phyloP scores from a whole-genome alignment of 2,797 vertebrate species.

The Hypotaenidia philippensis region DNA sequence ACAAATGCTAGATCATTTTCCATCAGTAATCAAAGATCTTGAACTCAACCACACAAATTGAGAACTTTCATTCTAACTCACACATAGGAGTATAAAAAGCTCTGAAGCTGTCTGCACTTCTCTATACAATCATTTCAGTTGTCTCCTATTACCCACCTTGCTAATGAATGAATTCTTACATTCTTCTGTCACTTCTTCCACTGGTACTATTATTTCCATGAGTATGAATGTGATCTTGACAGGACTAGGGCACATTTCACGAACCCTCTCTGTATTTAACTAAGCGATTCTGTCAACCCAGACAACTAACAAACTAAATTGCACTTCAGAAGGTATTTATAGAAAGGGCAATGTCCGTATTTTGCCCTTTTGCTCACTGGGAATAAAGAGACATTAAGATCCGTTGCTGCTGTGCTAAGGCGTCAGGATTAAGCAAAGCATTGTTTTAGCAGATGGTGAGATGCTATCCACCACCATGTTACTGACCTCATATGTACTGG shows the following conservation, averaged over 20 bases:
- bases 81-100: neutral
- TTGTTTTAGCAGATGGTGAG: neutral
- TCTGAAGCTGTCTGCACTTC: neutral
- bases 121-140: neutral
- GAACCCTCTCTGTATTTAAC: neutral
- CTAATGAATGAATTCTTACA: neutral
- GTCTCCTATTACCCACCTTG: neutral
- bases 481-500: neutral
- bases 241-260: neutral
- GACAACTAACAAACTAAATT: neutral
- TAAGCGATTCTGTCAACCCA: neutral
- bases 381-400: neutral
- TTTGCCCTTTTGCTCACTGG: neutral
- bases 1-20: neutral
- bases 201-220: neutral
- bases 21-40: neutral
- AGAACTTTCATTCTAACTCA: neutral
- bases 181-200: neutral
- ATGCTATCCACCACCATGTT: neutral
- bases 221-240: neutral
- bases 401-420: neutral
- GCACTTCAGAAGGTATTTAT: neutral
- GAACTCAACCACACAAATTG: neutral
- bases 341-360: neutral
- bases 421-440: neutral